Evolutionary conservation across 2,113 vertebrate genomes (phyloP).

Genomic region (Micromys minutus): DNA sequence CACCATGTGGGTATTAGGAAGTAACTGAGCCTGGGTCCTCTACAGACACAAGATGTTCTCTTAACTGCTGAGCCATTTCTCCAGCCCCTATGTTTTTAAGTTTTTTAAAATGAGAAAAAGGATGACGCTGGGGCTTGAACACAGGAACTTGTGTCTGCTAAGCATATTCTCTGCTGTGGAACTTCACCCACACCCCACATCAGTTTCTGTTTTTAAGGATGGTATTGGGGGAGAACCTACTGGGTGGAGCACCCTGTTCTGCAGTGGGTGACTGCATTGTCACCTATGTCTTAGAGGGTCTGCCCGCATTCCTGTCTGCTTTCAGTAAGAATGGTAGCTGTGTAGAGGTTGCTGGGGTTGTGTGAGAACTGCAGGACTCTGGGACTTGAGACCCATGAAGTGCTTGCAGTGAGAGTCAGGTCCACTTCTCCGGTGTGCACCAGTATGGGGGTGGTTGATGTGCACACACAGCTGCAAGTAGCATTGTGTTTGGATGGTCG

Average conservation of each 20-base stretch:
- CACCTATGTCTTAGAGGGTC: not conserved
- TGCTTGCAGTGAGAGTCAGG: not conserved
- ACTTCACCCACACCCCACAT: not conserved
- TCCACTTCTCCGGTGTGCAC: not conserved
- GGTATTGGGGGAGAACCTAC: not conserved
- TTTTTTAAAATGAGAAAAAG: not conserved
- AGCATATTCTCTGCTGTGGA: not conserved
- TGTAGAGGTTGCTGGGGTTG: no score
- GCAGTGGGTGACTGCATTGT: not conserved
- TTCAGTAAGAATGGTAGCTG: not conserved
- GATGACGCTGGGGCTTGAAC: not conserved
- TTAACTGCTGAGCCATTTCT: not conserved
- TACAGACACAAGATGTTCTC: not conserved
- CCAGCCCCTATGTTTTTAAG: not conserved
- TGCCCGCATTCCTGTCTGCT: not conserved
- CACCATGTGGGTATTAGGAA: not conserved
- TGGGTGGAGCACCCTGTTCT: not conserved
- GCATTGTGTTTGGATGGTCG: not conserved
- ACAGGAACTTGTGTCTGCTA: not conserved
- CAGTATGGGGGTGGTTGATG: not conserved
- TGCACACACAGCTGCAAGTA: not conserved
- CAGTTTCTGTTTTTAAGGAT: not conserved
- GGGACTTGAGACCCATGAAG: not conserved
- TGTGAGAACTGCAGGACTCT: not conserved
- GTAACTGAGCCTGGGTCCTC: not conserved